Evolutionary conservation across 2,888 invertebrate species (phyloP).

Genomic region (Cantharis nigra): DNA sequence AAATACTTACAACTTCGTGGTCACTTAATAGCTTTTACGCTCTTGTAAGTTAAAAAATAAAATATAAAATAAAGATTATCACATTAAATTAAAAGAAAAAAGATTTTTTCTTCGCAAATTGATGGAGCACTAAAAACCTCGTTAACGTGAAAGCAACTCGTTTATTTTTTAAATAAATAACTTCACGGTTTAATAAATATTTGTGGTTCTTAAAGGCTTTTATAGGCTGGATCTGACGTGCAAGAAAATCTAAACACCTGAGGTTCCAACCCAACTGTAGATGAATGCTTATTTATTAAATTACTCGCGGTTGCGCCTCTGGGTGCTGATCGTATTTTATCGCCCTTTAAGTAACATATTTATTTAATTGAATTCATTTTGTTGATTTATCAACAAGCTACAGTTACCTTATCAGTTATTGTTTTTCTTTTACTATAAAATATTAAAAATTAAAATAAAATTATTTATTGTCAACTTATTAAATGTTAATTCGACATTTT

Average conservation of each 20-base stretch:
- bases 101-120: neutral
- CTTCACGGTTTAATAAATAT: neutral
- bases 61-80: neutral
- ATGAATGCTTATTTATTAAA: neutral
- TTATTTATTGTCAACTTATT: no score
- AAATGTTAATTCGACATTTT: no score
- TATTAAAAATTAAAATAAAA: no score
- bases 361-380: no score
- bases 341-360: no score
- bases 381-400: no score
- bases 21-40: constrained; percentile 1
- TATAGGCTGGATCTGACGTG: neutral
- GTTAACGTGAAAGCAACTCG: neutral
- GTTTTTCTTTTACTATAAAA: no score
- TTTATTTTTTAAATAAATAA: neutral
- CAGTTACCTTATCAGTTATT: no score
- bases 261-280: neutral
- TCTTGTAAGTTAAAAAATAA: neutral
- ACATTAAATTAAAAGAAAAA: neutral
- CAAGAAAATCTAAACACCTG: neutral
- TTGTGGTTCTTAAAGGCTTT: neutral
- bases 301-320: neutral
- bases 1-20: constrained; percentile 8
- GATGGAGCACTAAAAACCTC: neutral
- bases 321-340: no score